These are phyloP conservation scores for Helicoverpa armigera DNA, from an alignment of 1,140 invertebrate species.

Conservation along the genomic window DNA sequence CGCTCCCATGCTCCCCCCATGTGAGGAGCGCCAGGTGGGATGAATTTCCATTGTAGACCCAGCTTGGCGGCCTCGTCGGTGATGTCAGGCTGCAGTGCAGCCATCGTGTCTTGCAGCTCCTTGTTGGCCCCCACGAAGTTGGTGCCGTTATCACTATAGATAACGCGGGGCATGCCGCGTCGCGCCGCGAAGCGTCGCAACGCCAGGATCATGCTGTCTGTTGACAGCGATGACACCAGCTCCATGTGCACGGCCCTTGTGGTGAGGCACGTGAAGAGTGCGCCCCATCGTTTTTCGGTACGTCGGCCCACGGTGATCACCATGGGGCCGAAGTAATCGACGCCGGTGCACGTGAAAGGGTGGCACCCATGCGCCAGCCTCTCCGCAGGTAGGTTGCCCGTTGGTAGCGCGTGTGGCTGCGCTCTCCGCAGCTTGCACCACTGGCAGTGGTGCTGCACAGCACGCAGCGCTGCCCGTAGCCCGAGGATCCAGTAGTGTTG, in stretches of 20 bases:
- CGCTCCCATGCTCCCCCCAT: too few relatives aligned
- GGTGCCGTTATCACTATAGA: conserved; percentile 38
- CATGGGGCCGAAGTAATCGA: neutral
- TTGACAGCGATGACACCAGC: neutral
- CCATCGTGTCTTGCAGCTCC: neutral
- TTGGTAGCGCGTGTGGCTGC: neutral
- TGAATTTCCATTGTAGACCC: too few relatives aligned
- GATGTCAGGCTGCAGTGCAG: too few relatives aligned
- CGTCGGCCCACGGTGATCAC: neutral
- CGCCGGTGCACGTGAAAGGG: neutral
- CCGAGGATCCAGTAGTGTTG: neutral
- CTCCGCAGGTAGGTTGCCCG: neutral
- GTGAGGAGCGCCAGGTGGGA: too few relatives aligned
- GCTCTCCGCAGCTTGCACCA: neutral
- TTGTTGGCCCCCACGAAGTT: conserved; percentile 40
- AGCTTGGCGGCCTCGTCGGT: too few relatives aligned
- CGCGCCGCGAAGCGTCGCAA: neutral
- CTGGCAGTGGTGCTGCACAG: neutral
- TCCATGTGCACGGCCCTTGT: neutral
- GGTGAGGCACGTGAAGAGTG: neutral
- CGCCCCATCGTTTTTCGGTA: neutral
- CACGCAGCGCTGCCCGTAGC: neutral
- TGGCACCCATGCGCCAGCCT: neutral
- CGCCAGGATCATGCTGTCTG: neutral
- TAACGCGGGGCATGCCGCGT: neutral